Conservation (phyloP, 35 echinoderm and acorn worm genomes). For the Chiridota heheva region DNA sequence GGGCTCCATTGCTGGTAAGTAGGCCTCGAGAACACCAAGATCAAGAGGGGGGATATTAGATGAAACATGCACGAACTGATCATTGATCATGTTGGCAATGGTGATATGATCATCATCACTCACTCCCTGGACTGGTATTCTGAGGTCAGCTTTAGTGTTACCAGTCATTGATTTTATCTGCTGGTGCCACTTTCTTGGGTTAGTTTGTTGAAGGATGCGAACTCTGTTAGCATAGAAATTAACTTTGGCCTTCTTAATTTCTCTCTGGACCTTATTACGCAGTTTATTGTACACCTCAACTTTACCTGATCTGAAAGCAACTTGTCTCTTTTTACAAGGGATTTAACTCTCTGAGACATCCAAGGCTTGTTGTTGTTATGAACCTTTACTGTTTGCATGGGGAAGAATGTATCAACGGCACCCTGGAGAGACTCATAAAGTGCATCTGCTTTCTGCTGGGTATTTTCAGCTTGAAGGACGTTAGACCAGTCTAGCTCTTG, state of each 20-base stretch:
- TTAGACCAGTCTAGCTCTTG: conserved; percentile 39
- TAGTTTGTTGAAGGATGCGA: neutral
- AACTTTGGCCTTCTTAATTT: conserved; percentile 3
- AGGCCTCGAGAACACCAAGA: conserved; percentile 22
- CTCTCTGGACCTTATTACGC: conserved; percentile 4
- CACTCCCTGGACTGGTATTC: conserved; percentile 29
- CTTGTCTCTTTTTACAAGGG: conserved; percentile 15
- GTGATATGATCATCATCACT: neutral
- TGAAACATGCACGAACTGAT: conserved; percentile 5
- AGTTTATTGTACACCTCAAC: neutral
- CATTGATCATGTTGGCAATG: conserved; percentile 35
- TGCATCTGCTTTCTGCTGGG: conserved; percentile 18
- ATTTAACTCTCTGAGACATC: conserved; percentile 14
- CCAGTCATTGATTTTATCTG: conserved; percentile 54
- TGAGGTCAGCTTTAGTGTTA: neutral
- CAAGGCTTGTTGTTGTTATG: conserved; percentile 36
- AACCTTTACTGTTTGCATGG: neutral
- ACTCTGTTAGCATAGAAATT: conserved; percentile 41
- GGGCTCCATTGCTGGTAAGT: conserved; percentile 33
- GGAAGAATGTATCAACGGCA: conserved; percentile 16
- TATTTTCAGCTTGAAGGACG: conserved; percentile 21
- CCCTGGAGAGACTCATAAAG: neutral
- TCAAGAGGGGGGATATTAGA: conserved; percentile 16
- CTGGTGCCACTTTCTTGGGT: conserved; percentile 51
- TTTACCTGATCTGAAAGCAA: conserved; percentile 6